Evolutionary conservation across 1,140 invertebrate genomes (phyloP), one percentile per base, ranked within the genome.

Genomic region (Ceratoteleas bidentatus): DNA sequence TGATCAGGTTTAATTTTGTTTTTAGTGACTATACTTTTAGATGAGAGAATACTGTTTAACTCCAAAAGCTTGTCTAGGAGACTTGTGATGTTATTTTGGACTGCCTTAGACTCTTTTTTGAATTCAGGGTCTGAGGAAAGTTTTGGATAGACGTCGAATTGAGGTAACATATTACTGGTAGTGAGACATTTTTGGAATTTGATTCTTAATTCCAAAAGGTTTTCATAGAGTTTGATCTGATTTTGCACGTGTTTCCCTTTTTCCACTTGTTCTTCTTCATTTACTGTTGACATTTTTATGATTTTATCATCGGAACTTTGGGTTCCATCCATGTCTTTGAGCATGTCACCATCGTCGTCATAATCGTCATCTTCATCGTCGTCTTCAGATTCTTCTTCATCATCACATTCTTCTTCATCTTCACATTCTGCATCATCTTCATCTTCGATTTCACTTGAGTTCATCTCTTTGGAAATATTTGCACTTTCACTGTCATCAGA

Each of bases 151-250:
- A 83, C 87, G 47, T 94, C 91, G 47, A 90, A 88, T 75, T 95
- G 93, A 8, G 96, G 97, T 88, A 98, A 92, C 85, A 94, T 94
- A 90, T 98, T 98, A 3, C 94, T 93, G 24, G 92, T 92, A 52
- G 92, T 87, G 34, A 97, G 86, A 84, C 95, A 93, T 88, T 97
- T 96, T 87, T 98, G 97, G 4, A 98, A 88, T 85, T 96, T 95
- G 77, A 98, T 98, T 80, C 97, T 92, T 84, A 94, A 92, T 90
- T 98, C 96, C 13, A 98, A 85, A 1, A 98, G 87, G 69, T 93
- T 94, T 88, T 98, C 97, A 96, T 96, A 98, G 0, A 97, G 85
- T 69, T 93, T 91, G 10, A 96, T 86, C 87, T 98, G 96, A 87
- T 95, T 95, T 89, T 93, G 93, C 0, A 97, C 94, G 86, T 94